Conservation (phyloP, 1,140 invertebrate genomes). For the Apis florea region DNA sequence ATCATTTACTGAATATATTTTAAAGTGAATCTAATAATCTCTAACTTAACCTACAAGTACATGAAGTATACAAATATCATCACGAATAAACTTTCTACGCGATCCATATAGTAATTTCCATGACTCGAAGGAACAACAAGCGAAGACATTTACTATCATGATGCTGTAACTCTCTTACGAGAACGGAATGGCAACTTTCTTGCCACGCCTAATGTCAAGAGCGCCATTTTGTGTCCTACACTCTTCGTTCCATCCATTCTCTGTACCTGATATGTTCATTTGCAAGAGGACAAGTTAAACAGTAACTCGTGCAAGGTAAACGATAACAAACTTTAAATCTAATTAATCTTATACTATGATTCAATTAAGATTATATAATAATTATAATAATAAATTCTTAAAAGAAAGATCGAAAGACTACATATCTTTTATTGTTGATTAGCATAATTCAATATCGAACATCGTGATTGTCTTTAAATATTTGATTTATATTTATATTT, state of each 20-base stretch:
- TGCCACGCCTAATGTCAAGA: slow-evolving; percentile 65
- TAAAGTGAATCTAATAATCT: too few species aligned
- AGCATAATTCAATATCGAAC: too few species aligned
- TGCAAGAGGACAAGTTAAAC: not conserved
- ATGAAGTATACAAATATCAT: not conserved
- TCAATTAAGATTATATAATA: not conserved
- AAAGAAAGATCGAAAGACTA: not conserved
- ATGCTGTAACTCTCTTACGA: not conserved
- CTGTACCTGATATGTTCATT: not conserved
- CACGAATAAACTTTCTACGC: not conserved
- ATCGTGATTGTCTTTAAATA: too few species aligned
- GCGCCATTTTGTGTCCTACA: slow-evolving; percentile 38
- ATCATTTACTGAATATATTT: too few species aligned
- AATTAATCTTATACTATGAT: not conserved
- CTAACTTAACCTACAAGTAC: too few species aligned
- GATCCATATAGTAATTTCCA: not conserved
- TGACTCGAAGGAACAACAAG: not conserved
- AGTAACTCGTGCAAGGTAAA: too few species aligned
- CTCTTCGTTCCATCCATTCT: not conserved
- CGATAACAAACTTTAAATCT: not conserved
- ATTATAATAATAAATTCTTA: not conserved
- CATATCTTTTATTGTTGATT: too few species aligned
- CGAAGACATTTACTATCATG: slow-evolving; percentile 13
- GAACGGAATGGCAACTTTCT: slow-evolving; percentile 37
- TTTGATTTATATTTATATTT: too few species aligned